Conservation (phyloP, 1,140 invertebrate genomes). For the Ceratina japonica region DNA sequence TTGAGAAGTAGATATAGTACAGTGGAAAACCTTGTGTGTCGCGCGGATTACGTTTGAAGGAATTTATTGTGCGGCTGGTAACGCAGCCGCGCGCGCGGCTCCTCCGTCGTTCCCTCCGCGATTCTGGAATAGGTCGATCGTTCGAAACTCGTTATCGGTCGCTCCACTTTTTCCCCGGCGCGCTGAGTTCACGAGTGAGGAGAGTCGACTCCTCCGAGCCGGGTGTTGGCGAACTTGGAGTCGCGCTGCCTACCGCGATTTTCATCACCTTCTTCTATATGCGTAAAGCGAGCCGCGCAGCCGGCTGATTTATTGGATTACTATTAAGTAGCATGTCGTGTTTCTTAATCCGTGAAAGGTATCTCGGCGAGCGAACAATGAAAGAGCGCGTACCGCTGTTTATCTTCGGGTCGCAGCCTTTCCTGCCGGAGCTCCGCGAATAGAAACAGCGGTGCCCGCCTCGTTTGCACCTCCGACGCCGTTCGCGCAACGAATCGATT, state of each 20-base stretch:
- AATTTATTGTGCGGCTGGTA: conserved; percentile 61
- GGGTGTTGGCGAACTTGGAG: too few species aligned
- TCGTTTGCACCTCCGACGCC: conserved; percentile 37
- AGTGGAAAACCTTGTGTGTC: conserved; percentile 61
- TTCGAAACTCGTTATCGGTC: too few species aligned
- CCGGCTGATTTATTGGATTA: background rate
- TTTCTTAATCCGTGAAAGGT: conserved; percentile 32
- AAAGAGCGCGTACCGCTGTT: conserved; percentile 14
- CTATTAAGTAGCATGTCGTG: background rate
- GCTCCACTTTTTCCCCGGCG: too few species aligned
- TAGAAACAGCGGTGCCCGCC: conserved; percentile 12
- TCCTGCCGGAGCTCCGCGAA: conserved; percentile 1
- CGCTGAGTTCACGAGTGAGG: too few species aligned
- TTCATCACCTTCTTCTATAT: background rate
- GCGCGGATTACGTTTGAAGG: conserved; percentile 64
- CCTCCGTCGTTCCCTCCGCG: background rate
- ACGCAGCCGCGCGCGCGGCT: conserved; percentile 37
- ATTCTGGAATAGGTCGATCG: conserved; percentile 31
- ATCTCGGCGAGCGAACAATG: conserved; percentile 16
- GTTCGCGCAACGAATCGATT: too few species aligned
- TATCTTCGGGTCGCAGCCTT: conserved; percentile 19
- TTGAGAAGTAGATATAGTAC: conserved; percentile 62
- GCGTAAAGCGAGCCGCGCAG: too few species aligned
- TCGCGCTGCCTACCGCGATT: too few species aligned
- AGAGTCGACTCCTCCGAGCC: too few species aligned